A percentile compares a stretch with the other conserved stretches of the same genome.
Conservation (phyloP, 1,140 invertebrate genomes). For the Atta colombica region DNA sequence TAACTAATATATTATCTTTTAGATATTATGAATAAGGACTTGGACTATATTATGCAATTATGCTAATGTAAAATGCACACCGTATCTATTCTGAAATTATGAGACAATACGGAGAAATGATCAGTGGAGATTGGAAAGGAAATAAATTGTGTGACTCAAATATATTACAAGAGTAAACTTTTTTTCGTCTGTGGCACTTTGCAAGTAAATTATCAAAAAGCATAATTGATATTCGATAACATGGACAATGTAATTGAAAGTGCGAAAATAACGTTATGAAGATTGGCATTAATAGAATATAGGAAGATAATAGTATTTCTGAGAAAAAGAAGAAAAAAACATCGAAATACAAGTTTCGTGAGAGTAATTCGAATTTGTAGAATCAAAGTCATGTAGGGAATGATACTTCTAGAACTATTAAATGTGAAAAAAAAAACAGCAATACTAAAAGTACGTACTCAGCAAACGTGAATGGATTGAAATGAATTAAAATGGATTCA, state of each 20-base stretch:
- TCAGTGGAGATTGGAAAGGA: slow-evolving; percentile 87
- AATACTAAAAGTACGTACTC: not conserved
- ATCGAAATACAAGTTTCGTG: slow-evolving; percentile 7
- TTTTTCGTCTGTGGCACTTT: slow-evolving; percentile 88
- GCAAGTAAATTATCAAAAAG: slow-evolving; percentile 50
- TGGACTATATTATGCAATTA: slow-evolving; percentile 87
- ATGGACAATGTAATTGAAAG: slow-evolving; percentile 11
- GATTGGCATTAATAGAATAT: not conserved
- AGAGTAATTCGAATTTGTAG: not conserved
- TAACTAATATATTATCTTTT: too few species aligned
- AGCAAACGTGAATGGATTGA: too few species aligned
- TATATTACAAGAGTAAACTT: slow-evolving; percentile 86
- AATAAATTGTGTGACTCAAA: slow-evolving; percentile 86
- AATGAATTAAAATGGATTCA: too few species aligned
- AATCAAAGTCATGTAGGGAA: not conserved
- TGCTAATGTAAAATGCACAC: slow-evolving; percentile 90
- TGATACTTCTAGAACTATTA: not conserved
- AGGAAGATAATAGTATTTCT: not conserved
- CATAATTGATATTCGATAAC: not conserved
- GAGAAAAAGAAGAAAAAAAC: slow-evolving; percentile 1
- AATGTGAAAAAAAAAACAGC: not conserved
- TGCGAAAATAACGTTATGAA: not conserved
- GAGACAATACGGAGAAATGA: slow-evolving; percentile 86
- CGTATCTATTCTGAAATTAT: slow-evolving; percentile 87
- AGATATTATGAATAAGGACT: slow-evolving; percentile 83